phyloP scores from a whole-genome alignment of 2,113 vertebrate genomes.

The Hippolais icterina region DNA sequence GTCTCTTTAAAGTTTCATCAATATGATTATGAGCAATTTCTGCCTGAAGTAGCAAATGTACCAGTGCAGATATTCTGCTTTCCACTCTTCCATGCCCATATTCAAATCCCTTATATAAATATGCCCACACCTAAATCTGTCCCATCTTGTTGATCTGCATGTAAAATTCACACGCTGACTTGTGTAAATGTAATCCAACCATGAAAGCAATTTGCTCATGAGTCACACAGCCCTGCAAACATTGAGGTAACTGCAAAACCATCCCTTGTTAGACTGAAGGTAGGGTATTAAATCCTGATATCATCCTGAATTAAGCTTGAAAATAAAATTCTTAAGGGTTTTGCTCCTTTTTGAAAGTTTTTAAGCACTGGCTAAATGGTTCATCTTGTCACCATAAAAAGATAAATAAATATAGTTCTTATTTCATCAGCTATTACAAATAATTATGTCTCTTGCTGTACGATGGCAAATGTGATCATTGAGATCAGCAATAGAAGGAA shows the following conservation, averaged over 20 bases:
- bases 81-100: neutral
- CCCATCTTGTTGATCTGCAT: slow-evolving; percentile 72
- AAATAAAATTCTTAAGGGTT: neutral
- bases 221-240: slow-evolving; percentile 71
- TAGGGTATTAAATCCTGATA: slow-evolving; percentile 53
- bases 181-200: slow-evolving; percentile 63
- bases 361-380: neutral
- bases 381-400: slow-evolving; percentile 2
- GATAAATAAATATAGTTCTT: neutral
- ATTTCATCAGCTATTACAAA: slow-evolving; percentile 33
- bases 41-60: slow-evolving; percentile 11
- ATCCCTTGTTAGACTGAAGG: slow-evolving; percentile 46
- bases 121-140: slow-evolving; percentile 73
- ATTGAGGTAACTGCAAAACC: slow-evolving; percentile 63
- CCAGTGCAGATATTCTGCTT: slow-evolving; percentile 24
- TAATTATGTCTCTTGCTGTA: neutral
- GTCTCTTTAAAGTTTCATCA: slow-evolving; percentile 50
- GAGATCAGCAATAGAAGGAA: neutral
- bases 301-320: slow-evolving; percentile 15
- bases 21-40: slow-evolving; percentile 24
- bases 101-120: slow-evolving; percentile 71
- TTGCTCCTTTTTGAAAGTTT: slow-evolving; percentile 2
- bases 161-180: slow-evolving; percentile 73
- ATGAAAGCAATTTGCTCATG: slow-evolving; percentile 70
- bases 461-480: neutral